Percentiles rank a stretch among this genome's conserved stretches.
Conservation (phyloP, 2,888 invertebrate species). For the Kuschelorhynchus macadamiae region DNA sequence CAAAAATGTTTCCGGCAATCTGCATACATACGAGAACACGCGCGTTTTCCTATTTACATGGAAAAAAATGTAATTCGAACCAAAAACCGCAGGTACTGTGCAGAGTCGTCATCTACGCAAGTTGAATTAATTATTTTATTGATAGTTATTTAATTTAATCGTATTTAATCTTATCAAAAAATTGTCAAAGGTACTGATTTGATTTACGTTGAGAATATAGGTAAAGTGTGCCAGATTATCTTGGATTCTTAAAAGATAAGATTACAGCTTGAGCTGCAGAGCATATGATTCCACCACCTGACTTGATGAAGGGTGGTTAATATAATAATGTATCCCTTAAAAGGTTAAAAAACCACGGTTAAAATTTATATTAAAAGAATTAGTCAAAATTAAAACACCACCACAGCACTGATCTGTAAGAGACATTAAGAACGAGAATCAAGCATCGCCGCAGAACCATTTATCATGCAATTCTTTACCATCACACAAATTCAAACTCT, state of each 20-base stretch:
- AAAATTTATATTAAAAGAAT: too few species aligned
- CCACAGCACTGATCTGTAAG: too few species aligned
- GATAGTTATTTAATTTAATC: constrained; percentile 14
- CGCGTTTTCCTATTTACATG: not conserved
- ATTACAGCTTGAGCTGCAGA: too few species aligned
- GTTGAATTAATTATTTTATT: constrained; percentile 29
- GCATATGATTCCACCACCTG: too few species aligned
- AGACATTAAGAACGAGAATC: too few species aligned
- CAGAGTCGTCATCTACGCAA: constrained; percentile 5
- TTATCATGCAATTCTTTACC: too few species aligned
- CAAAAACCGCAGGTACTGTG: constrained; percentile 18
- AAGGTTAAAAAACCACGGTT: too few species aligned
- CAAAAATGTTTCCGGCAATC: constrained; percentile 6
- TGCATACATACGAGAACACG: not conserved
- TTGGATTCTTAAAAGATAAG: not conserved
- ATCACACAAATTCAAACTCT: too few species aligned
- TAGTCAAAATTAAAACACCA: too few species aligned
- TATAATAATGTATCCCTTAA: too few species aligned
- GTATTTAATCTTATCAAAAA: constrained; percentile 33
- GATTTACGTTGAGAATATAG: not conserved
- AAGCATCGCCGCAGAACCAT: too few species aligned
- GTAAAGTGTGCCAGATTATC: not conserved
- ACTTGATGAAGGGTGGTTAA: too few species aligned
- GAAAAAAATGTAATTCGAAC: not conserved
- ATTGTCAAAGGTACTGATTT: constrained; percentile 10